These are phyloP conservation scores for Oophaga sylvatica DNA, from an alignment of 2,797 vertebrate species.

Conservation along the genomic window DNA sequence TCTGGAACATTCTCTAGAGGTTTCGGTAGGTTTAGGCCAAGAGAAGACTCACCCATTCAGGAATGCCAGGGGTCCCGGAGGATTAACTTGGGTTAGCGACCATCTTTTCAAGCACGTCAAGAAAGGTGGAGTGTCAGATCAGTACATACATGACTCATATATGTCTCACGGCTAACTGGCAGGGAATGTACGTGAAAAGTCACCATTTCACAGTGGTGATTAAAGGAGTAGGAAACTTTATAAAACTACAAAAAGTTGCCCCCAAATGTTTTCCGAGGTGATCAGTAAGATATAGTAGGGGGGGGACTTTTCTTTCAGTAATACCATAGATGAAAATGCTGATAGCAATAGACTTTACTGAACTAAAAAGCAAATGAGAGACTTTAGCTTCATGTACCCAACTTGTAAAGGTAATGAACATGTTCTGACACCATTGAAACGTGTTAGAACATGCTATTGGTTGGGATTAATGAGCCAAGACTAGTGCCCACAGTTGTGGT, in stretches of 20 bases:
- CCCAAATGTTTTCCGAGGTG: neutral
- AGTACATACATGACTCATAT: conserved; percentile 38
- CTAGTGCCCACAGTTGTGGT: neutral
- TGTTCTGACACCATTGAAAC: neutral
- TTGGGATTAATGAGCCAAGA: neutral
- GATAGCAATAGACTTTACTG: neutral
- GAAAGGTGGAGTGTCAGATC: conserved; percentile 10
- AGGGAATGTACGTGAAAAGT: neutral
- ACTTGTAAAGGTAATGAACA: no score
- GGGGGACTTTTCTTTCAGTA: neutral
- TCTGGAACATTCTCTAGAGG: conserved; percentile 27
- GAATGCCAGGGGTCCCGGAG: conserved; percentile 38
- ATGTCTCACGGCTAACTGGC: neutral
- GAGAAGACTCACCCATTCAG: conserved; percentile 15
- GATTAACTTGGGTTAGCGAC: conserved; percentile 23
- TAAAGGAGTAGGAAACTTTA: neutral
- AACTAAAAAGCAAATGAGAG: neutral
- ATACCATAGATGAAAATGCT: neutral
- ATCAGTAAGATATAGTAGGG: neutral
- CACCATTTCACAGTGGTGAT: neutral
- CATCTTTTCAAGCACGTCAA: conserved; percentile 45
- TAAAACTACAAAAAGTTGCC: neutral
- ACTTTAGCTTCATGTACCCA: neutral
- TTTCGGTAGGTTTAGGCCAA: conserved; percentile 11
- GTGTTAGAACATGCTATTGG: neutral